Evolutionary conservation across 2,113 vertebrate genomes (phyloP).

Genomic region (Glaucidium brasilianum): DNA sequence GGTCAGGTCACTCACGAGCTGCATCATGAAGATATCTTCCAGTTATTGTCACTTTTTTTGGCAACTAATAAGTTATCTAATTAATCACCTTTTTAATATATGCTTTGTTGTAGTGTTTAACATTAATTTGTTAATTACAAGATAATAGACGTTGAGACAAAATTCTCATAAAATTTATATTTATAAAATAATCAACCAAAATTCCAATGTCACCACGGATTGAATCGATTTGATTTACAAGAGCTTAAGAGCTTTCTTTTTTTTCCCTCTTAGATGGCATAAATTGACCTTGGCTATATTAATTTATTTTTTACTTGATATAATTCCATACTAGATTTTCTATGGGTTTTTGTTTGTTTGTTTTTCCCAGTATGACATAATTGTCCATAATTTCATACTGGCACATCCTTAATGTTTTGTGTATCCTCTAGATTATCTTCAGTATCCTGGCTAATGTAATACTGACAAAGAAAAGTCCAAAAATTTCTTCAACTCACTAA

Average conservation of each 20-base stretch:
- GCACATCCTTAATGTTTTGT: neutral
- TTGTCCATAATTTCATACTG: neutral
- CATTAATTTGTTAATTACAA: neutral
- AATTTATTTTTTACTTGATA: neutral
- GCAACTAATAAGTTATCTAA: neutral
- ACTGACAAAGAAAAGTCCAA: neutral
- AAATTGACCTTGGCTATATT: neutral
- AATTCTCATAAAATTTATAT: neutral
- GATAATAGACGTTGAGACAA: neutral
- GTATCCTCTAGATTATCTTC: neutral
- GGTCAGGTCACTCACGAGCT: no score
- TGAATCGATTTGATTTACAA: neutral
- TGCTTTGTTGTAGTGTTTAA: neutral
- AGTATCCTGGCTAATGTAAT: neutral
- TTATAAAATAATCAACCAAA: neutral
- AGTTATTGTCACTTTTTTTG: neutral
- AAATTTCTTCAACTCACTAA: neutral
- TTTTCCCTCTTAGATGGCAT: neutral
- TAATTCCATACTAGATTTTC: neutral
- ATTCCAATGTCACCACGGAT: neutral
- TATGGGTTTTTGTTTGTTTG: no score
- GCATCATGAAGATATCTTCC: no score
- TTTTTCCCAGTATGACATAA: neutral
- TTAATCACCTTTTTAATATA: neutral
- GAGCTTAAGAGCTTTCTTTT: fast-evolving